phyloP scores from a whole-genome alignment of 2,888 invertebrate genomes.

The Meiosimyza platycephala region DNA sequence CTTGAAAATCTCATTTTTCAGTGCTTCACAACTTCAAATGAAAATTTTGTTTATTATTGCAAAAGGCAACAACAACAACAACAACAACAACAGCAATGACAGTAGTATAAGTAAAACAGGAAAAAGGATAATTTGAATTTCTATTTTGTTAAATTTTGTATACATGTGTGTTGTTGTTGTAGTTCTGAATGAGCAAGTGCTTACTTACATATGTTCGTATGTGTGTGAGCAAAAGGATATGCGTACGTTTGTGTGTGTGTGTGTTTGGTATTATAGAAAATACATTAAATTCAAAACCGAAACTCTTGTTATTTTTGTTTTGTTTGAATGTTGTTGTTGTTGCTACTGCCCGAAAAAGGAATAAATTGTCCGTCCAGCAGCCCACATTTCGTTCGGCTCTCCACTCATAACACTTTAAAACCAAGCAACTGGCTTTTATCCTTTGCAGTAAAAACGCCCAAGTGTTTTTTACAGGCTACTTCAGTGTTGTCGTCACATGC shows the following conservation, averaged over 20 bases:
- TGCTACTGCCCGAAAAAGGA: constrained; percentile 32
- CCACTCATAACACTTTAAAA: constrained; percentile 24
- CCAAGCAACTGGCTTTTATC: constrained; percentile 1
- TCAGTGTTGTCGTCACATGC: constrained; percentile 19
- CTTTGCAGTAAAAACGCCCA: background rate
- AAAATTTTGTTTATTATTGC: constrained; percentile 43
- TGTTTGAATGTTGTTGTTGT: constrained; percentile 1
- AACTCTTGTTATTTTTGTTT: constrained; percentile 38
- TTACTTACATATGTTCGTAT: constrained; percentile 21
- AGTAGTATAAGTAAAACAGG: constrained; percentile 9
- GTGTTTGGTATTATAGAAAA: constrained; percentile 57
- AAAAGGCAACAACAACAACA: constrained; percentile 10
- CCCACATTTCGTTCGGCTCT: background rate
- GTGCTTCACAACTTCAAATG: constrained; percentile 53
- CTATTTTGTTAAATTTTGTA: constrained; percentile 36
- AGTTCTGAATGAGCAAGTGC: constrained; percentile 4
- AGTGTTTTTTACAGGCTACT: constrained; percentile 13
- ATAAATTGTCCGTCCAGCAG: constrained; percentile 31
- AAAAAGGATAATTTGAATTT: constrained; percentile 49
- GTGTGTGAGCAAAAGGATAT: constrained; percentile 31
- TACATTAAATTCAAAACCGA: constrained; percentile 59
- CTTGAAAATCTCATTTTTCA: constrained; percentile 58
- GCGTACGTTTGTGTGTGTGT: constrained; percentile 25
- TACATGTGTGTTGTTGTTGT: constrained; percentile 16
- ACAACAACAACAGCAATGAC: background rate